phyloP scores from a whole-genome alignment of 2,888 invertebrate species.

The Axea sp. region DNA sequence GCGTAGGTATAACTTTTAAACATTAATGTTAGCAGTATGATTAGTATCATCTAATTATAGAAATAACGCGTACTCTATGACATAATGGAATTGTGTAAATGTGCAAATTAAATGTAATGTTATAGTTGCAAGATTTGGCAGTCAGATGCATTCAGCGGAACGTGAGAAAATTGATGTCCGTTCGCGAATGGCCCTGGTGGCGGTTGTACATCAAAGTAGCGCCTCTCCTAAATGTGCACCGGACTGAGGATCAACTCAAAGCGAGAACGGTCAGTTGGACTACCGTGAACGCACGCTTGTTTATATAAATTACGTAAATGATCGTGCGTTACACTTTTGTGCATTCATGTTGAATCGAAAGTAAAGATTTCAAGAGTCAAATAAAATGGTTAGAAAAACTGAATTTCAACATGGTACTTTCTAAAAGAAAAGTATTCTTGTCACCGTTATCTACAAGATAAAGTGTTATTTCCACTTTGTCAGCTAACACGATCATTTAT shows the following conservation, averaged over 20 bases:
- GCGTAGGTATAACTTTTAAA: too few relatives aligned
- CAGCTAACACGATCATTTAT: slow-evolving; percentile 47
- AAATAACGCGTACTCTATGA: too few relatives aligned
- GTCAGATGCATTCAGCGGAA: slow-evolving; percentile 96
- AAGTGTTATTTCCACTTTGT: slow-evolving; percentile 51
- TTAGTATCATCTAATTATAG: too few relatives aligned
- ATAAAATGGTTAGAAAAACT: slow-evolving; percentile 17
- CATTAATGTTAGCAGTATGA: too few relatives aligned
- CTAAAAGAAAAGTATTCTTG: slow-evolving; percentile 49
- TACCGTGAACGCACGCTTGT: not conserved
- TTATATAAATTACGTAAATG: slow-evolving; percentile 24
- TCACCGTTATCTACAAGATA: slow-evolving; percentile 52
- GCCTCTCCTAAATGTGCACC: slow-evolving; percentile 94
- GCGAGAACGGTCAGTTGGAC: slow-evolving; percentile 86
- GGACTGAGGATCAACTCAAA: slow-evolving; percentile 94
- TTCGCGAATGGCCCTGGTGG: slow-evolving; percentile 99
- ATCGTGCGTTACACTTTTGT: slow-evolving; percentile 24
- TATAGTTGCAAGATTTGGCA: slow-evolving; percentile 88
- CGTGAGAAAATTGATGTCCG: slow-evolving; percentile 91
- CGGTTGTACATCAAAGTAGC: slow-evolving; percentile 93
- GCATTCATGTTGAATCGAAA: slow-evolving; percentile 18
- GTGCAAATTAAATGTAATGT: not conserved
- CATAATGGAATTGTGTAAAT: too few relatives aligned
- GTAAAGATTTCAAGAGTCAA: slow-evolving; percentile 19
- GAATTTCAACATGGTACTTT: slow-evolving; percentile 26